These are phyloP conservation scores for Phrynosoma platyrhinos DNA, from an alignment of 2,113 vertebrate species.

Conservation along the genomic window DNA sequence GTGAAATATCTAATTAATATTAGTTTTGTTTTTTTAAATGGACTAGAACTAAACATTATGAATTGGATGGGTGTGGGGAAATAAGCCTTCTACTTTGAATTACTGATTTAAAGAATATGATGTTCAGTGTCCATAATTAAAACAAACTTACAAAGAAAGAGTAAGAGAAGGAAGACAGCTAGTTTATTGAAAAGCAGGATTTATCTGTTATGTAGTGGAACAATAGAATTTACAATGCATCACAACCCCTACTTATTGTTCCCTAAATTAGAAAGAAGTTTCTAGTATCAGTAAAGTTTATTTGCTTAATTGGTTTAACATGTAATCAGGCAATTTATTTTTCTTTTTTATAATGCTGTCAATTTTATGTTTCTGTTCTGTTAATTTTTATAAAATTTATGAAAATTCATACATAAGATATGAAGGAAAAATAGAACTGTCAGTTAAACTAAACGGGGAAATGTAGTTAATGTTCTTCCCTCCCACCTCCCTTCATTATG, in stretches of 20 bases:
- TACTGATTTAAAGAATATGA: neutral
- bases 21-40: too few species aligned
- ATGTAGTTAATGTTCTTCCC: too few species aligned
- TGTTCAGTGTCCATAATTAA: neutral
- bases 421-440: neutral
- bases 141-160: neutral
- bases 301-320: neutral
- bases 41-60: too few species aligned
- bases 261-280: neutral
- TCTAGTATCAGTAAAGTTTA: neutral
- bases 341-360: neutral
- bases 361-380: neutral
- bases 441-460: too few species aligned
- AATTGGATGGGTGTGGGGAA: too few species aligned
- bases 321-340: neutral
- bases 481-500: too few species aligned
- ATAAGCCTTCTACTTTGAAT: neutral
- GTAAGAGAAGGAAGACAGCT: neutral
- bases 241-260: neutral
- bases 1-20: too few species aligned
- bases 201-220: neutral
- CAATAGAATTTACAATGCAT: neutral
- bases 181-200: neutral
- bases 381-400: neutral
- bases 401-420: neutral